phyloP scores from a whole-genome alignment of 2,113 vertebrate genomes.

The Chlorocebus sabaeus region DNA sequence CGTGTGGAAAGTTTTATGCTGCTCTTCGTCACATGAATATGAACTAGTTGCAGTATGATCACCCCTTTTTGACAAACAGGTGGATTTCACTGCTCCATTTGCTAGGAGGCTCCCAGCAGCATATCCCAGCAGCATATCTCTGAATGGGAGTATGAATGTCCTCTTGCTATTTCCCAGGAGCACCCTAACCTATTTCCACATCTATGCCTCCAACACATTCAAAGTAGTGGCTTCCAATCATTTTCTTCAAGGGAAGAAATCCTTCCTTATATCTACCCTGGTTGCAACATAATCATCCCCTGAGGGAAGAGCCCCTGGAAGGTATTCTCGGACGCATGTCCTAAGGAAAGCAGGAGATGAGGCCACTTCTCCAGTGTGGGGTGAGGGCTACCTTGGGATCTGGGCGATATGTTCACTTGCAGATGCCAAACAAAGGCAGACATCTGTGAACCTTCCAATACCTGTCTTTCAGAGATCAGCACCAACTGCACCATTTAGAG shows the following conservation, averaged over 20 bases:
- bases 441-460: background rate
- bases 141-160: background rate
- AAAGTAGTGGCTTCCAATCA: background rate
- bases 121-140: background rate
- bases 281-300: background rate
- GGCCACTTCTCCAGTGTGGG: background rate
- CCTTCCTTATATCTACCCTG: background rate
- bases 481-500: background rate
- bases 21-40: background rate
- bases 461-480: background rate
- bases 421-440: background rate
- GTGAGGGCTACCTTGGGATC: background rate
- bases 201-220: background rate
- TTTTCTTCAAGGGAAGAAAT: constrained; percentile 21
- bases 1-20: background rate
- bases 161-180: background rate
- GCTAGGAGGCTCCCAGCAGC: background rate
- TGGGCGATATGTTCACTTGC: background rate
- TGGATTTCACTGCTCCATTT: background rate
- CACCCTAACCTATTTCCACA: background rate
- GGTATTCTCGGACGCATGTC: background rate
- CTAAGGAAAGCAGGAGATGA: background rate
- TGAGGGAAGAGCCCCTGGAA: background rate
- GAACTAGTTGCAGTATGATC: background rate
- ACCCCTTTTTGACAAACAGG: background rate